Conservation (phyloP, 2,113 vertebrate genomes). For the Sinocyclocheilus anophthalmus region DNA sequence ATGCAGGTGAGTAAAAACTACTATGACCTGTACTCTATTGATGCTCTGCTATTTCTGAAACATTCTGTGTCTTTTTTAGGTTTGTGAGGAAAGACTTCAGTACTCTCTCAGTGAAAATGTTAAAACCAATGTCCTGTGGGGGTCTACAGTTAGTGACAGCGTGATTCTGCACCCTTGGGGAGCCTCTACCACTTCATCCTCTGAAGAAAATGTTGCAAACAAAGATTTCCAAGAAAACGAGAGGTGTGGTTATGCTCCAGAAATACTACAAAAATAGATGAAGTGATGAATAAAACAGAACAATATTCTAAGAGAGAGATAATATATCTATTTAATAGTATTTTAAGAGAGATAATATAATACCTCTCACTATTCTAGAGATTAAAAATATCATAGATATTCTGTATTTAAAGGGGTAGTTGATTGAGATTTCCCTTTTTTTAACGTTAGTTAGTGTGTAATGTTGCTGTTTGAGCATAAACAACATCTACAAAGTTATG, state of each 20-base stretch:
- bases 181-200: constrained; percentile 60
- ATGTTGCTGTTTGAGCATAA: too few relatives aligned
- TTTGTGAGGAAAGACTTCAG: constrained; percentile 87
- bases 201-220: constrained; percentile 44
- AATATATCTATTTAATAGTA: too few relatives aligned
- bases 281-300: not conserved
- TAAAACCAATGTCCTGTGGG: constrained; percentile 84
- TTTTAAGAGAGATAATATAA: too few relatives aligned
- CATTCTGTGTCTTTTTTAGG: constrained; percentile 66
- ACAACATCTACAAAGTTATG: too few relatives aligned
- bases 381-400: not conserved
- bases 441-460: too few relatives aligned
- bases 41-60: not conserved
- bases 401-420: not conserved
- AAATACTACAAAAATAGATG: not conserved
- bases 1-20: constrained; percentile 74
- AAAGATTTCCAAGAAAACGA: constrained; percentile 60
- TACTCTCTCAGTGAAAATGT: constrained; percentile 87
- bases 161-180: constrained; percentile 72
- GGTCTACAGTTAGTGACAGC: constrained; percentile 69
- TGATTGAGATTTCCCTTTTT: too few relatives aligned
- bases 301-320: too few relatives aligned
- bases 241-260: constrained; percentile 61
- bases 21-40: not conserved
- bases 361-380: too few relatives aligned